phyloP scores from a whole-genome alignment of 23 tunicate species.

The Styela plicata region DNA sequence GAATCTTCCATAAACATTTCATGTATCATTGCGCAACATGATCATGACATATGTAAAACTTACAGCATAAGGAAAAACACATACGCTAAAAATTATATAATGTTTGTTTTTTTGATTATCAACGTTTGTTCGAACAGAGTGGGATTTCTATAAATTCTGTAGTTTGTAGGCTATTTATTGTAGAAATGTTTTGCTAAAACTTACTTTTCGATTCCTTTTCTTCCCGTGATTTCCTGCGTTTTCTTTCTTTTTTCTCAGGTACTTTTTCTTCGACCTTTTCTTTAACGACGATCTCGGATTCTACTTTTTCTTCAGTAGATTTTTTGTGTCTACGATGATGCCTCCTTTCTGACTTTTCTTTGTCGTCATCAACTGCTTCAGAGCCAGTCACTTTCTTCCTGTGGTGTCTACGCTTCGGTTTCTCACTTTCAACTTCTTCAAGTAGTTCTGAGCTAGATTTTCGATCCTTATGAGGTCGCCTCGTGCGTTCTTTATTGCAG shows the following conservation, averaged over 20 bases:
- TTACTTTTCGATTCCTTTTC: not conserved
- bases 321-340: not conserved
- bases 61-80: no score
- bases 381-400: not conserved
- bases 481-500: not conserved
- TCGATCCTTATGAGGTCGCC: not conserved
- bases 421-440: not conserved
- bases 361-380: not conserved
- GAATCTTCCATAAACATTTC: no score
- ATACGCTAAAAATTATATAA: no score
- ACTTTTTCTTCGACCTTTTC: not conserved
- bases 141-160: no score
- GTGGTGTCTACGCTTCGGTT: not conserved
- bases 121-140: no score
- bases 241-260: not conserved
- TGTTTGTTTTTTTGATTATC: no score
- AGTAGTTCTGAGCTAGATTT: not conserved
- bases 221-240: not conserved
- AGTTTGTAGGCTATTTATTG: no score
- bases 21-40: no score
- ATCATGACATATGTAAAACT: no score
- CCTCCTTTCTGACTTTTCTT: slow-evolving; percentile 13
- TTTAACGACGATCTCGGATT: not conserved
- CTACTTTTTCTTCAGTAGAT: not conserved
- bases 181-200: no score